These are phyloP conservation scores for Meles meles DNA, from an alignment of 2,113 vertebrate genomes.

Conservation along the genomic window DNA sequence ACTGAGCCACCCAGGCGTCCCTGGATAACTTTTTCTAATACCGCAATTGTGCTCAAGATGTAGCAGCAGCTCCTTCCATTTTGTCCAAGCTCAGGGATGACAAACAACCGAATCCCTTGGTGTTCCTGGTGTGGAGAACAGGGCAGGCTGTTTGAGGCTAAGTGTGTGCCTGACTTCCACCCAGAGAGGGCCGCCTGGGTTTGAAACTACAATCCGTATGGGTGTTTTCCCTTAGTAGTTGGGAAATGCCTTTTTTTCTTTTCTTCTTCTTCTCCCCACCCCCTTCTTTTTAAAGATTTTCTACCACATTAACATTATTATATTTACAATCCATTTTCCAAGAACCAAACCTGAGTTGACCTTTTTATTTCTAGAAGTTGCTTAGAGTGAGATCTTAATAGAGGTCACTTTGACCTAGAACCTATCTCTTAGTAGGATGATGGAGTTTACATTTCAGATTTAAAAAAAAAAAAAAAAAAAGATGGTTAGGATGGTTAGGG, in stretches of 20 bases:
- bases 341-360: neutral
- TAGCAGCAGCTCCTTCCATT: neutral
- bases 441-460: neutral
- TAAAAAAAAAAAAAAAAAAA: no score
- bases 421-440: neutral
- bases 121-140: neutral
- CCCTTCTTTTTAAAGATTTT: neutral
- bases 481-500: neutral
- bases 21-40: neutral
- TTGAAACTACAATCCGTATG: neutral
- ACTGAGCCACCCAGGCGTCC: no score
- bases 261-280: neutral
- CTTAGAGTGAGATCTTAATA: neutral
- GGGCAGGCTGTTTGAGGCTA: neutral
- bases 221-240: neutral
- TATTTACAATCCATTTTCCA: neutral
- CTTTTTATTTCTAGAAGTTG: neutral
- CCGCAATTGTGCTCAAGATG: neutral
- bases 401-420: neutral
- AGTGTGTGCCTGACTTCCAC: neutral
- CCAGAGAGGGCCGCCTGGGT: neutral
- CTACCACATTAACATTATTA: neutral
- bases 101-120: neutral
- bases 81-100: neutral
- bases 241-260: neutral